Base-by-base conservation (phyloP, 2,888 invertebrate genomes). In the Tipula unca region DNA sequence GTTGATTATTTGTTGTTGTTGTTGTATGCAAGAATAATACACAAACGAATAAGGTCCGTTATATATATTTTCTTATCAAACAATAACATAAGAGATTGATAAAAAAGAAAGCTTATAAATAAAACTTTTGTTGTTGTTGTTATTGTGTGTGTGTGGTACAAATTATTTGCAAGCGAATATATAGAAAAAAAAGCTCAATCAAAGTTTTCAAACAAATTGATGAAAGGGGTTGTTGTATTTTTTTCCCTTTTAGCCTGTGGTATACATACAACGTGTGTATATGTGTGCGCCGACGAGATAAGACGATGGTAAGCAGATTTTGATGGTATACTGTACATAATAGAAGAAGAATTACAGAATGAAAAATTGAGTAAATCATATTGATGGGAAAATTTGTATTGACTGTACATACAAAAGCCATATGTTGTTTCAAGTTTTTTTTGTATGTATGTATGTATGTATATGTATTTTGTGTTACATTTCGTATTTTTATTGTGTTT, bases 81-180 rank as follows among this genome's bases (percentile, higher is more conserved):
- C 69, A 69, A 69, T 69, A 69, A 25, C 69, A 69, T 25, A 25
- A 69, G 69, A 69, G 69, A 25, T 69, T 69, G 69, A 25, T 69
- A 69, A 69, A 69, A n/a, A 69, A 69, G 69, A 69, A 69, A 69
- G 69, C 69, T 69, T 69, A 69, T 69, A 69, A 69, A 69, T 69
- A 69, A 69, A 69, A 69, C 32, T 32, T 32, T 32, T 32, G 4
- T 32, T 32, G 6, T 69, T 69, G 20, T 69, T 69, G 69, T 69
- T 42, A n/a, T 69, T 32, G 32, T 6, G 25, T 69, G n/a, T 69
- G 25, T 69, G 69, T 10, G 69, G 69, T 69, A 69, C 69, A 69
- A 69, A 69, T 69, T 69, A 69, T 69, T 69, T 69, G 69, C 69
- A 69, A 69, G 69, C 69, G 1, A 69, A 25, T 10, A 25, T 69